Evolutionary conservation across 2,888 invertebrate genomes (phyloP).

Genomic region (Masnerella sp.): DNA sequence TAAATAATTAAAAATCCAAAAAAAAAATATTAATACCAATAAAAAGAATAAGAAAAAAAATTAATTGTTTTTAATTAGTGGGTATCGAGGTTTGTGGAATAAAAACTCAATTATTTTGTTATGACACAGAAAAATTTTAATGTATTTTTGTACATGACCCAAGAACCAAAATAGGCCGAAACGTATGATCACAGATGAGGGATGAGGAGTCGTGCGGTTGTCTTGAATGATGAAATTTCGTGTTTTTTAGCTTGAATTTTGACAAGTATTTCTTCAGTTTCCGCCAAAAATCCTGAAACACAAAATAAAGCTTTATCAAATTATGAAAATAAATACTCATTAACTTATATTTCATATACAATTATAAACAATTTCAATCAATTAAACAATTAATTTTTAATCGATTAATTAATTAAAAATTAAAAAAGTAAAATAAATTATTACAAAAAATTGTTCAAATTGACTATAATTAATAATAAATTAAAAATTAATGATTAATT

Average conservation of each 20-base stretch:
- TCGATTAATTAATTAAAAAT: too few relatives aligned
- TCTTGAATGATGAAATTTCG: conserved; percentile 67
- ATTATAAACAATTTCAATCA: not conserved
- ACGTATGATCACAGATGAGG: conserved; percentile 77
- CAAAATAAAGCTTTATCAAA: conserved; percentile 9
- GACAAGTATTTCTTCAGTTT: conserved; percentile 69
- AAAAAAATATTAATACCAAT: too few relatives aligned
- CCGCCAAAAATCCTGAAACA: conserved; percentile 68
- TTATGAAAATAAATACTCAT: conserved; percentile 1
- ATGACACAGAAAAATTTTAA: conserved; percentile 66
- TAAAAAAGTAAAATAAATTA: too few relatives aligned
- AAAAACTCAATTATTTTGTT: not conserved
- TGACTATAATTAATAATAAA: too few relatives aligned
- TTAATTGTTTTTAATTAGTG: too few relatives aligned
- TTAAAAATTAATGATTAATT: not conserved
- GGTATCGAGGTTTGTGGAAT: too few relatives aligned
- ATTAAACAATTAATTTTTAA: too few relatives aligned
- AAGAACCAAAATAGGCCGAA: conserved; percentile 75
- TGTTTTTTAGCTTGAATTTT: conserved; percentile 72
- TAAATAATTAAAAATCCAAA: too few relatives aligned
- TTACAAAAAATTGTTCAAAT: not conserved
- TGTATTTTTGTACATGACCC: conserved; percentile 75
- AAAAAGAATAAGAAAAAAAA: too few relatives aligned
- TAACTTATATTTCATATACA: not conserved
- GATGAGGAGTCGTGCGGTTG: conserved; percentile 77